These are phyloP conservation scores for Epinotia brunnichana DNA, from an alignment of 2,888 invertebrate genomes.

Conservation along the genomic window DNA sequence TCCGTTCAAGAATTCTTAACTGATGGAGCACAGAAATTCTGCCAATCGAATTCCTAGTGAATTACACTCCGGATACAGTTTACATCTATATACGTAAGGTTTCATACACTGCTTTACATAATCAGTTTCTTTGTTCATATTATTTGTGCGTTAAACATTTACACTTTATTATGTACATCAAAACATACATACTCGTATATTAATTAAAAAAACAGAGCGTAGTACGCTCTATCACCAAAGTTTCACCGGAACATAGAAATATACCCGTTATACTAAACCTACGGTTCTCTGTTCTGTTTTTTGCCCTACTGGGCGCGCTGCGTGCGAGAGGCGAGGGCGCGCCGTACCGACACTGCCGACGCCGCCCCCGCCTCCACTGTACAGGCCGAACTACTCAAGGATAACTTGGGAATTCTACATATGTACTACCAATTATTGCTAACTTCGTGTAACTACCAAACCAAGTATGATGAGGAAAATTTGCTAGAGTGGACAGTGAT, in stretches of 20 bases:
- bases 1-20: constrained; percentile 53
- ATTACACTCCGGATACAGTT: constrained; percentile 70
- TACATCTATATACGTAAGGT: constrained; percentile 79
- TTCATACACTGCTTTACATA: constrained; percentile 72
- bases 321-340: constrained; percentile 63
- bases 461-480: constrained; percentile 46
- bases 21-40: constrained; percentile 65
- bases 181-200: constrained; percentile 82
- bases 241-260: constrained; percentile 70
- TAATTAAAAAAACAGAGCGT: constrained; percentile 75
- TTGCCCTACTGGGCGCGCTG: constrained; percentile 56
- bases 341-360: constrained; percentile 74
- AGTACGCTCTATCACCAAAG: constrained; percentile 73
- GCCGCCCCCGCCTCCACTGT: constrained; percentile 81
- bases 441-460: constrained; percentile 66
- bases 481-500: constrained; percentile 20
- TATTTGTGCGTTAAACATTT: constrained; percentile 84
- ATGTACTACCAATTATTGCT: constrained; percentile 72
- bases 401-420: constrained; percentile 63
- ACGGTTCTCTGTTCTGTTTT: no score
- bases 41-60: constrained; percentile 71
- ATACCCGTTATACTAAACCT: constrained; percentile 67
- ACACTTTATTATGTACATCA: constrained; percentile 83
- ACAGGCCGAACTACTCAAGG: constrained; percentile 58
- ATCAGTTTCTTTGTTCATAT: constrained; percentile 71